Evolutionary conservation across 2,888 invertebrate genomes (phyloP), one percentile per base, ranked within the genome.

Genomic region (Drosophila affinis): DNA sequence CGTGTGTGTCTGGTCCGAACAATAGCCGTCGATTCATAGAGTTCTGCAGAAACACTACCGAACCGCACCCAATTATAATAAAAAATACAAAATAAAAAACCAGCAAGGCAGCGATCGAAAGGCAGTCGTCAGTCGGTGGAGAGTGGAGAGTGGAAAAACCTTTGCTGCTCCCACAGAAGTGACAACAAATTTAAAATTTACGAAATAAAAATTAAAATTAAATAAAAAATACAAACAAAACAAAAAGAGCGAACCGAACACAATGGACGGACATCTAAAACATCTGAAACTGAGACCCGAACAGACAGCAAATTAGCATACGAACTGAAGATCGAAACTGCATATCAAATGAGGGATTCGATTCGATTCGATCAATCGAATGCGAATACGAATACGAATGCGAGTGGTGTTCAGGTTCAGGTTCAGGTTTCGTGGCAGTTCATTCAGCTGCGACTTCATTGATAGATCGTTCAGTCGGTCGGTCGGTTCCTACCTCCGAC

Each of bases 171-270:
- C 85, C 74, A 85, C 85, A 88, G 85, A 85, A 85, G 88, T 85
- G 85, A 80, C 88, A 85, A 85, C 87, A 83, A 86, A 85, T 78
- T 86, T 83, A 72, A 86, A 88, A 81, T 87, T 88, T 84, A 88
- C 87, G 84, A 86, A 86, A 88, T 88, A 88, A 86, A 86, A 86
- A 86, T 88, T 84, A 86, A 84, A 88, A 86, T 83, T 79, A 78
- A 87, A 88, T 88, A 88, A 88, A 87, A 76, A 54, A 10, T 49
- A 54, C 47, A 18, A 69, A 70, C 48, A 62, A 52, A 56, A 29
- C 21, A 57, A 57, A 52, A 52, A 59, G 29, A 14, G 48, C 46
- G 18, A 60, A 46, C 56, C 46, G 14, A 60, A 46, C 56, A 87
- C 83, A 82, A 78, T 77, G 75, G 58, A 78, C 77, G 75, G 58